phyloP scores from a whole-genome alignment of 2,888 invertebrate species.

The Mechanitis mazaeus region DNA sequence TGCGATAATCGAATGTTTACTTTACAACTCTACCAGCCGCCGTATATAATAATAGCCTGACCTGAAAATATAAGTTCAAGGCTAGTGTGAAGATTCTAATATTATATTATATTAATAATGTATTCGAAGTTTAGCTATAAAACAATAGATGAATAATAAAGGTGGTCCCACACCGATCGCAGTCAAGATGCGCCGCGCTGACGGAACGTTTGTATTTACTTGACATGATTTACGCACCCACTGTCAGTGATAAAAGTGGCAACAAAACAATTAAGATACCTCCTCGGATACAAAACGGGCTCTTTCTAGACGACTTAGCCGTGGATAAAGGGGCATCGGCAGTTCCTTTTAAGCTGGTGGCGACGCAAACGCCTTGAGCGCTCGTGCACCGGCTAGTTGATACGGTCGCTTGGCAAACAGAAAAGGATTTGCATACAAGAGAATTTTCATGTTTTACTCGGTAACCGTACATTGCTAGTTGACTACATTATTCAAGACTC shows the following conservation, averaged over 20 bases:
- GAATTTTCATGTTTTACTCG: conserved; percentile 34
- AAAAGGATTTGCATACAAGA: conserved; percentile 48
- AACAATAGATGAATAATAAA: conserved; percentile 35
- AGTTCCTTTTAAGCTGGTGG: conserved; percentile 42
- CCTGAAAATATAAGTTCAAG: conserved; percentile 9
- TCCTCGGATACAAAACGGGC: conserved; percentile 29
- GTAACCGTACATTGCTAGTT: conserved; percentile 10
- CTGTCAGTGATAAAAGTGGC: conserved; percentile 40
- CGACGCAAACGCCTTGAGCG: conserved; percentile 49
- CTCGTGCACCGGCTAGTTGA: conserved; percentile 57
- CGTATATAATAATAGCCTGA: not conserved
- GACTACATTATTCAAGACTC: not conserved
- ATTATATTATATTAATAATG: conserved; percentile 4
- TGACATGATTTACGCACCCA: conserved; percentile 53
- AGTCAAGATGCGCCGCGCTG: conserved; percentile 44
- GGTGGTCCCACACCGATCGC: conserved; percentile 41
- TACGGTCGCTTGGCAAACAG: conserved; percentile 54
- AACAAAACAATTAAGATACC: conserved; percentile 34
- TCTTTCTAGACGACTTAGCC: conserved; percentile 28
- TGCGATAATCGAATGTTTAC: conserved; percentile 16
- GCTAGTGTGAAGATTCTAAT: conserved; percentile 2
- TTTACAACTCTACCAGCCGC: conserved; percentile 8
- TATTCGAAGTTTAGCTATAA: conserved; percentile 11
- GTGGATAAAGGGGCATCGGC: conserved; percentile 28
- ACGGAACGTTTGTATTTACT: conserved; percentile 51